A percentile compares a stretch with the other conserved stretches of the same genome.
phyloP scores from a whole-genome alignment of 1,140 invertebrate species.

The Euborellia annulipes region DNA sequence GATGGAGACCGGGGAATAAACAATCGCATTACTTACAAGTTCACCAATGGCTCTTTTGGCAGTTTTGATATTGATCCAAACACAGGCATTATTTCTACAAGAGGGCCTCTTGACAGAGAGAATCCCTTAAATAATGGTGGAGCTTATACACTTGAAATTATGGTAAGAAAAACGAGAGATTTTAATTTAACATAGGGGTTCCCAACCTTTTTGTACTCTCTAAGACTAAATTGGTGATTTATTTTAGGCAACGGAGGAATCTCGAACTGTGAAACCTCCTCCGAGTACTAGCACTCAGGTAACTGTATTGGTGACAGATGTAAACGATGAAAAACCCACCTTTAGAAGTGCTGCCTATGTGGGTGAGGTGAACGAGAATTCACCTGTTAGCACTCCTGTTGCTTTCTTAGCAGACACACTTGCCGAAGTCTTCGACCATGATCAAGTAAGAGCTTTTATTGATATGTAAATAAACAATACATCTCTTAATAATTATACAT shows the following conservation, averaged over 20 bases:
- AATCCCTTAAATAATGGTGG: constrained; percentile 61
- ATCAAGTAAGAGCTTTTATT: no score
- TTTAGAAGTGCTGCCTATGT: constrained; percentile 65
- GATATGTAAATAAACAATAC: no score
- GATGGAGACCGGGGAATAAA: constrained; percentile 86
- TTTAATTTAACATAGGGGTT: no score
- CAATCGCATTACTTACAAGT: constrained; percentile 68
- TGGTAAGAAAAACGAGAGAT: constrained; percentile 22
- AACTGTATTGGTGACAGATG: constrained; percentile 79
- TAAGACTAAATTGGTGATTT: no score
- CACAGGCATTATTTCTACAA: constrained; percentile 64
- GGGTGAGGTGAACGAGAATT: constrained; percentile 83
- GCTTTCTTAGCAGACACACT: constrained; percentile 64
- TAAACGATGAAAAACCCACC: constrained; percentile 82
- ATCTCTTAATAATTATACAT: background rate
- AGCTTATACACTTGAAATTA: constrained; percentile 66
- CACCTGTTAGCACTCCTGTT: constrained; percentile 75
- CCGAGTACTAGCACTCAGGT: constrained; percentile 74
- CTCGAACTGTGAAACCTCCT: constrained; percentile 38
- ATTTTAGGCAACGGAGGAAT: constrained; percentile 55
- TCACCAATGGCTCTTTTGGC: constrained; percentile 50
- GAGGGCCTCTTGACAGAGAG: constrained; percentile 63
- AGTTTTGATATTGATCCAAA: constrained; percentile 61
- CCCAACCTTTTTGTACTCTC: no score
- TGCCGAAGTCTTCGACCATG: constrained; percentile 82